A percentile compares a stretch with the other conserved stretches of the same genome.
Conservation (phyloP, 2,113 vertebrate species). For the Apus apus region DNA sequence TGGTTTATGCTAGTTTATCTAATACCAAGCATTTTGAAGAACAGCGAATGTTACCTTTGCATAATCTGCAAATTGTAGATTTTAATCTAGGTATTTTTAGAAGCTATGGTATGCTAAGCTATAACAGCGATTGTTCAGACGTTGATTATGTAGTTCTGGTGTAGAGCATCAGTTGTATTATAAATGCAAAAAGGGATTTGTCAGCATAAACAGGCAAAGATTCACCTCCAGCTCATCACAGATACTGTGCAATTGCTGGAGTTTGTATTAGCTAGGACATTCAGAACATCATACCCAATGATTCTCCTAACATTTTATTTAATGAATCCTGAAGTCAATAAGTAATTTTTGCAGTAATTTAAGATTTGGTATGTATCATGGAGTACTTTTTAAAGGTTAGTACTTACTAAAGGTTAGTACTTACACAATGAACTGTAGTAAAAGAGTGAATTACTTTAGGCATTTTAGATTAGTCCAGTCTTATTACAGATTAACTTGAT, state of each 20-base stretch:
- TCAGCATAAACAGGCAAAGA: not conserved
- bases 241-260: not conserved
- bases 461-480: not conserved
- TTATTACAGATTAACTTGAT: not conserved
- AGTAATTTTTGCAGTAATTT: not conserved
- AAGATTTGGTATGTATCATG: fast-evolving
- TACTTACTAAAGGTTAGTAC: not conserved
- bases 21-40: not conserved
- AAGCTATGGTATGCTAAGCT: not conserved
- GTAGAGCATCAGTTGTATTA: not conserved
- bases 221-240: not conserved
- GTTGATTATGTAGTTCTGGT: not conserved
- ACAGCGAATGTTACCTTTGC: not conserved
- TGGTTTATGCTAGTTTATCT: not conserved
- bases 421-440: not conserved
- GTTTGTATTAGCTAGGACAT: not conserved
- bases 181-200: not conserved
- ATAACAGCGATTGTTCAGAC: not conserved
- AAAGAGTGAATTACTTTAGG: not conserved
- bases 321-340: not conserved
- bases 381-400: not conserved
- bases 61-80: not conserved
- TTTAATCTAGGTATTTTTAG: not conserved
- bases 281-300: not conserved
- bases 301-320: not conserved